Evolutionary conservation across 2,113 vertebrate species (phyloP).

Genomic region (Sphyrna mokarran): DNA sequence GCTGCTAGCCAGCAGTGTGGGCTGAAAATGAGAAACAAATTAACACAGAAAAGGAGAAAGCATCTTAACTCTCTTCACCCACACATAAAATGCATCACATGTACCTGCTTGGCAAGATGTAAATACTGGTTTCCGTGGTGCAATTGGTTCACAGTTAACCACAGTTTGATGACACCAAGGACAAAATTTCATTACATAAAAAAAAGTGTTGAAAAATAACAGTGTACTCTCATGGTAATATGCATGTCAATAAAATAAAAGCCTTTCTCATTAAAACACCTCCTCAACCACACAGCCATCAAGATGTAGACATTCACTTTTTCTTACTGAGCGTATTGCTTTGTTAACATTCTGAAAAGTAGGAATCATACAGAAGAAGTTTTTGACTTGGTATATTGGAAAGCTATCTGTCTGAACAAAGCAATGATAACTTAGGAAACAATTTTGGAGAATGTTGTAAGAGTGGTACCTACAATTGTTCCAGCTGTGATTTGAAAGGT

Average conservation of each 20-base stretch:
- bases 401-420: neutral
- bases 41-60: too few species aligned
- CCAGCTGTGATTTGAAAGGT: conserved; percentile 3
- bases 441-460: neutral
- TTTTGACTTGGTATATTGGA: neutral
- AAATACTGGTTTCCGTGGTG: too few species aligned
- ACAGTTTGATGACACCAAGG: too few species aligned
- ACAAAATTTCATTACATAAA: too few species aligned
- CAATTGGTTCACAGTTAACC: too few species aligned
- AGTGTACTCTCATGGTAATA: neutral
- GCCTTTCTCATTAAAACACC: neutral
- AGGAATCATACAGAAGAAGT: neutral
- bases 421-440: neutral
- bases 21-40: too few species aligned
- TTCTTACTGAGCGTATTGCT: conserved; percentile 14
- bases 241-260: neutral
- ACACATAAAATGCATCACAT: too few species aligned
- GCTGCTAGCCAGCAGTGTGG: too few species aligned
- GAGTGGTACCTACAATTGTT: too few species aligned
- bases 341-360: conserved; percentile 22
- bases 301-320: neutral
- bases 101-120: too few species aligned
- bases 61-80: too few species aligned
- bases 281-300: neutral
- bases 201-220: neutral